Percentiles rank a stretch among this genome's conserved stretches.
phyloP scores from a whole-genome alignment of 2,113 vertebrate species.

The Fukomys damarensis region DNA sequence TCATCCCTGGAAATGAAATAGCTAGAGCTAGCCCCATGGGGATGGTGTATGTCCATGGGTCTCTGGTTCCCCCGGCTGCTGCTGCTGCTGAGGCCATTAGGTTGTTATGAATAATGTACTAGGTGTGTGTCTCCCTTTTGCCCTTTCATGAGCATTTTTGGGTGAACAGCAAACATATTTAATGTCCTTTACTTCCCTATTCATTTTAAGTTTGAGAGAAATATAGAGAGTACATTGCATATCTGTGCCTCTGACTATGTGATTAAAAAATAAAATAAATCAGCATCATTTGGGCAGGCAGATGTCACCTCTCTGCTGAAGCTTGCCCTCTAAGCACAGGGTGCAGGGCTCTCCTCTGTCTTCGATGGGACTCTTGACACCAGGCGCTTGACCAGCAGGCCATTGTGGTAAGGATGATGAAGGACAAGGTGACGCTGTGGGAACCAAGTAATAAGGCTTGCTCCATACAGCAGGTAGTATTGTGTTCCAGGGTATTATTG shows the following conservation, averaged over 20 bases:
- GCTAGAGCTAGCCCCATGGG: background rate
- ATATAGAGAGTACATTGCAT: background rate
- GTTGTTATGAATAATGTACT: background rate
- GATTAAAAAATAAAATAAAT: background rate
- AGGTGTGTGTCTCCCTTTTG: background rate
- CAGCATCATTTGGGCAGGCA: background rate
- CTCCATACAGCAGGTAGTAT: background rate
- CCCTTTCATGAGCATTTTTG: constrained; percentile 20
- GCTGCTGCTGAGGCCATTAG: background rate
- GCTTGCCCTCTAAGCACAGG: background rate
- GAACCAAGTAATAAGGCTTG: background rate
- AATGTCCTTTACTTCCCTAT: background rate
- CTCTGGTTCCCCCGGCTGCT: background rate
- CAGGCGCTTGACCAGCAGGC: background rate
- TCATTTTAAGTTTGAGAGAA: background rate
- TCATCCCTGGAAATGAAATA: background rate
- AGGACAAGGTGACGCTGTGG: background rate
- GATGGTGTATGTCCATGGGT: accelerated
- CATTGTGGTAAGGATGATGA: background rate
- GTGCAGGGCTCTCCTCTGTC: background rate
- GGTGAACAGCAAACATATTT: background rate
- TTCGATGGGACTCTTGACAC: background rate
- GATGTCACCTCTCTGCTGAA: background rate
- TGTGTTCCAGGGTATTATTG: background rate
- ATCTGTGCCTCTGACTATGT: background rate